Evolutionary conservation across 2,113 vertebrate genomes (phyloP).

Genomic region (Lepidiolamprologus cunningtoni): DNA sequence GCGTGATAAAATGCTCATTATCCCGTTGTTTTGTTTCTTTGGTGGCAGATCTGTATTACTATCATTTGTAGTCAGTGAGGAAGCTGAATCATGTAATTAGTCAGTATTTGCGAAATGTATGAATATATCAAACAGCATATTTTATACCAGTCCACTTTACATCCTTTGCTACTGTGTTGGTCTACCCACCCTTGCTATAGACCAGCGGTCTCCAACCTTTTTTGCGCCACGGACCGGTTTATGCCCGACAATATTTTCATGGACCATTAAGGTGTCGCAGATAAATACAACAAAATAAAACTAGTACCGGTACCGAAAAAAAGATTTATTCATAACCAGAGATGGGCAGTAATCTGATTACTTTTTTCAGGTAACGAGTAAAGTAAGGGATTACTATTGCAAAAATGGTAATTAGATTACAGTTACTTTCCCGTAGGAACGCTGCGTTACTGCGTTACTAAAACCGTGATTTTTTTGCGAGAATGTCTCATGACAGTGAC

Average conservation of each 20-base stretch:
- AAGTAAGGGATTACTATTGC: no score
- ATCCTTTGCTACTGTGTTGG: background rate
- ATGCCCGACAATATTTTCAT: accelerated
- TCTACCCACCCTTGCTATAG: background rate
- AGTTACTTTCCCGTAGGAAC: no score
- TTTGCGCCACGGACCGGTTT: no score
- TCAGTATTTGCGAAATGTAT: background rate
- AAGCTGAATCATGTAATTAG: background rate
- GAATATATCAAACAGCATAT: background rate
- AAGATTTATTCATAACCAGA: no score
- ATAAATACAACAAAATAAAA: no score
- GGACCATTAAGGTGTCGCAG: no score
- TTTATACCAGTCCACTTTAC: background rate
- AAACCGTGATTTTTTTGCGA: no score
- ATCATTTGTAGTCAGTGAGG: background rate
- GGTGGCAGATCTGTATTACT: background rate
- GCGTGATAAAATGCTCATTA: background rate
- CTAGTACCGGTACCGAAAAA: accelerated
- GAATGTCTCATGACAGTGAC: no score
- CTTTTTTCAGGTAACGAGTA: no score
- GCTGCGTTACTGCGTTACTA: no score
- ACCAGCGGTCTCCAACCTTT: no score
- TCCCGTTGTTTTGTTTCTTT: background rate
- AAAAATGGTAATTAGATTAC: accelerated
- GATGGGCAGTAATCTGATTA: no score